Percentiles rank a stretch among this genome's conserved stretches.
phyloP scores from a whole-genome alignment of 2,113 vertebrate species.

The Carlito syrichta region DNA sequence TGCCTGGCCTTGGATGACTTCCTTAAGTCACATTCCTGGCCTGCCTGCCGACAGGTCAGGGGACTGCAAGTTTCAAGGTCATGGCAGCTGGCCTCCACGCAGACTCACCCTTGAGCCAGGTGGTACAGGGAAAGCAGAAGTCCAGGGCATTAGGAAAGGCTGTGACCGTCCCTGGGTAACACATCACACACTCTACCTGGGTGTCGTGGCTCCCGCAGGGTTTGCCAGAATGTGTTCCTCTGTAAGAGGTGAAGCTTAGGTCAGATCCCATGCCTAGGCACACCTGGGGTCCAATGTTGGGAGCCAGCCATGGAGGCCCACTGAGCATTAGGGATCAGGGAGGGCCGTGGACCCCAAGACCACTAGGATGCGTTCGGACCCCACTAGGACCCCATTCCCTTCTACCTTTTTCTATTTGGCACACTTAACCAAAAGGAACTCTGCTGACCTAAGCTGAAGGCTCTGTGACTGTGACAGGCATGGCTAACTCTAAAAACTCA shows the following conservation, averaged over 20 bases:
- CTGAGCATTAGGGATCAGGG: no score
- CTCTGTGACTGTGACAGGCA: no score
- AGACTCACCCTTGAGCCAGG: background rate
- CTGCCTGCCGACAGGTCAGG: background rate
- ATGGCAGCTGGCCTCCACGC: background rate
- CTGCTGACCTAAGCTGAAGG: no score
- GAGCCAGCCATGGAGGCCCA: no score
- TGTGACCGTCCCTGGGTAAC: background rate
- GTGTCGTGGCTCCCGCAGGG: background rate
- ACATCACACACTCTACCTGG: constrained; percentile 20
- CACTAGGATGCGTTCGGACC: no score
- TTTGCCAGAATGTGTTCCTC: constrained; percentile 12
- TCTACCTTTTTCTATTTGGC: no score
- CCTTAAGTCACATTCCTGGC: background rate
- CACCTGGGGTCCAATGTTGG: background rate
- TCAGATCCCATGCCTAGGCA: background rate
- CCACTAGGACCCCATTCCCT: no score
- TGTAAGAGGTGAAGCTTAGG: background rate
- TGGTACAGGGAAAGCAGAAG: background rate
- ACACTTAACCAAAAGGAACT: no score
- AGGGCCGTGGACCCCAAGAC: no score
- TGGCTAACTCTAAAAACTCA: no score
- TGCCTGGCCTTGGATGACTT: background rate
- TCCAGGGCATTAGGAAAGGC: constrained; percentile 34
- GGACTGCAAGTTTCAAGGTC: background rate